phyloP scores from a whole-genome alignment of 2,888 invertebrate species.

The Caenorhabditis doughertyi region DNA sequence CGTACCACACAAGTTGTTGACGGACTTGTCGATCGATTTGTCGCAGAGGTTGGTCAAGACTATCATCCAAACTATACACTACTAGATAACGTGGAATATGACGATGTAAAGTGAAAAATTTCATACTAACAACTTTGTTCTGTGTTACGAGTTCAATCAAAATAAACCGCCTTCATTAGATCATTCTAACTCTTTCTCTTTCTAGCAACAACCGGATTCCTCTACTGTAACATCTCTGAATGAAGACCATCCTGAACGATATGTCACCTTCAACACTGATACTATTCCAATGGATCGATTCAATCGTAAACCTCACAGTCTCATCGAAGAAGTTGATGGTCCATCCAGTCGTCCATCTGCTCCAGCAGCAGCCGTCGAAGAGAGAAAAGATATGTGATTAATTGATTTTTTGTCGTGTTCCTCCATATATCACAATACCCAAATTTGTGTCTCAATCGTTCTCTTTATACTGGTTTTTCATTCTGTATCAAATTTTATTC shows the following conservation, averaged over 20 bases:
- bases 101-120: slow-evolving; percentile 21
- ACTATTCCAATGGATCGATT: slow-evolving; percentile 53
- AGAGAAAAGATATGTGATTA: slow-evolving; percentile 45
- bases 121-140: background rate
- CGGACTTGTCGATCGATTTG: slow-evolving; percentile 53
- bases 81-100: slow-evolving; percentile 50
- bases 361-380: slow-evolving; percentile 39
- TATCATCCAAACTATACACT: slow-evolving; percentile 44
- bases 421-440: background rate
- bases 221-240: slow-evolving; percentile 48
- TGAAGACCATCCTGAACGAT: slow-evolving; percentile 48
- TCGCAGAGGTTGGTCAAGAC: slow-evolving; percentile 57
- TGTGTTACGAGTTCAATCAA: too few relatives aligned
- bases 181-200: slow-evolving; percentile 5
- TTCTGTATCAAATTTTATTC: background rate
- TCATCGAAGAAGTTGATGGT: slow-evolving; percentile 61
- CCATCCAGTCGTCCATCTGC: slow-evolving; percentile 30
- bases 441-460: slow-evolving; percentile 29
- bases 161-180: too few relatives aligned
- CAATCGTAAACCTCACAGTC: slow-evolving; percentile 33
- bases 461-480: slow-evolving; percentile 42
- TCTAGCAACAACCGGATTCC: slow-evolving; percentile 50
- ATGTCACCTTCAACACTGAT: slow-evolving; percentile 53
- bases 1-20: slow-evolving; percentile 51
- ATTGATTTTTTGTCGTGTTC: background rate